phyloP scores from a whole-genome alignment of 64 coral and sea anemone species.

The Montipora capricornis region DNA sequence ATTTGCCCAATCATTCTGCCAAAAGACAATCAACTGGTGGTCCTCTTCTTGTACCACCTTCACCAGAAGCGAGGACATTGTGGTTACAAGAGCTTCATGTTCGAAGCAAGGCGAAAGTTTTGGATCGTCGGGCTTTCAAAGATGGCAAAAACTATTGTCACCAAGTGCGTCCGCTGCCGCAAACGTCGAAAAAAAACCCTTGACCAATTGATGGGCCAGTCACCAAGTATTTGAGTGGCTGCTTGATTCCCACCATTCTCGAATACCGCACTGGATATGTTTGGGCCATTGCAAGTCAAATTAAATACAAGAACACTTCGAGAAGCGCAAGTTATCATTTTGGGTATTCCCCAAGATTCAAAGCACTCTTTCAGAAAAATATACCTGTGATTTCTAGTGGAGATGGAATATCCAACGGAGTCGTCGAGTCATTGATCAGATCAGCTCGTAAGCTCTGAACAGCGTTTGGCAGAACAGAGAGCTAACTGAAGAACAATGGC shows the following conservation, averaged over 20 bases:
- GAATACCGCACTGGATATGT: slow-evolving; percentile 75
- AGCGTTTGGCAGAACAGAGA: slow-evolving; percentile 18
- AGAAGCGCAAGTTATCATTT: slow-evolving; percentile 64
- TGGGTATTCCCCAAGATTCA: slow-evolving; percentile 65
- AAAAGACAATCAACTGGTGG: background rate
- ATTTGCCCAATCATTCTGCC: slow-evolving; percentile 18
- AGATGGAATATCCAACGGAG: no score
- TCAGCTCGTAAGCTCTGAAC: slow-evolving; percentile 63
- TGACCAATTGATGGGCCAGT: slow-evolving; percentile 72
- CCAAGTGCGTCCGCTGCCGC: slow-evolving; percentile 50
- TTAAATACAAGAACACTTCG: slow-evolving; percentile 21
- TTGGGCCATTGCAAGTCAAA: slow-evolving; percentile 54
- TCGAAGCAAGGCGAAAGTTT: background rate
- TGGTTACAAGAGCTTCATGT: slow-evolving; percentile 23
- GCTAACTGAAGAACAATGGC: slow-evolving; percentile 56
- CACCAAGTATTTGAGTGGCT: slow-evolving; percentile 58
- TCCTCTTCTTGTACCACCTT: background rate
- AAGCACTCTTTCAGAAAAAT: slow-evolving; percentile 31
- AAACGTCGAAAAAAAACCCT: slow-evolving; percentile 68
- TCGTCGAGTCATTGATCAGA: slow-evolving; percentile 16
- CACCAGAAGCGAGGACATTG: background rate
- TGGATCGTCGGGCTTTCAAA: background rate
- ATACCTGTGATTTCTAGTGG: no score
- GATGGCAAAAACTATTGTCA: slow-evolving; percentile 21
- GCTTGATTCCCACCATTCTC: slow-evolving; percentile 52